Conservation (phyloP, 2,888 invertebrate genomes). For the Spisula solida region DNA sequence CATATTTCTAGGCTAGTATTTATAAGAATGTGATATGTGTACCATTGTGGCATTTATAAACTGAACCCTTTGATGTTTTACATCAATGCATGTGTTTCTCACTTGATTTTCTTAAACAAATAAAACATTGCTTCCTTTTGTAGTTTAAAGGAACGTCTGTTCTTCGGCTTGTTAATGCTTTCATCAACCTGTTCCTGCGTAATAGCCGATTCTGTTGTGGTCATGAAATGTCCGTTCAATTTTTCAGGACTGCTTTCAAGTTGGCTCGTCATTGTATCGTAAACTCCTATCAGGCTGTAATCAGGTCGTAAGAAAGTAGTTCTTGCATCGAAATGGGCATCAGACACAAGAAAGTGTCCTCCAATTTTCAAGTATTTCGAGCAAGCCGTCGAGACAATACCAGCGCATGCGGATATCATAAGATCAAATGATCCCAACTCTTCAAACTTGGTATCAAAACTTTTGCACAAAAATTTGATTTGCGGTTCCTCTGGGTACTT, state of each 20-base stretch:
- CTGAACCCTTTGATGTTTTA: no score
- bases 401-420: constrained; percentile 54
- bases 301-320: constrained; percentile 31
- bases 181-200: constrained; percentile 30
- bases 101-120: constrained; percentile 27
- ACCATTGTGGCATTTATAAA: no score
- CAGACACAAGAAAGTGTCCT: constrained; percentile 48
- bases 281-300: constrained; percentile 28
- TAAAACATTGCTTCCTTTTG: constrained; percentile 51
- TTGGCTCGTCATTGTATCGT: constrained; percentile 10
- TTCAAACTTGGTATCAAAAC: constrained; percentile 36
- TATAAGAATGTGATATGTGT: no score
- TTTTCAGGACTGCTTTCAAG: constrained; percentile 4
- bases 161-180: constrained; percentile 34
- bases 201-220: neutral
- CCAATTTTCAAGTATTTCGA: constrained; percentile 41
- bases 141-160: constrained; percentile 40
- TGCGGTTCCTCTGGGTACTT: constrained; percentile 7
- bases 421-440: constrained; percentile 37
- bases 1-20: no score
- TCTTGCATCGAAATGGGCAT: constrained; percentile 45
- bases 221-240: constrained; percentile 38
- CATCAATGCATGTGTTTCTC: neutral
- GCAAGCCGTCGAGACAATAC: constrained; percentile 41
- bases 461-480: constrained; percentile 39